Evolutionary conservation across 2,797 vertebrate genomes (phyloP), one percentile per base, ranked within the genome.

Genomic region (Sarcophilus harrisii): DNA sequence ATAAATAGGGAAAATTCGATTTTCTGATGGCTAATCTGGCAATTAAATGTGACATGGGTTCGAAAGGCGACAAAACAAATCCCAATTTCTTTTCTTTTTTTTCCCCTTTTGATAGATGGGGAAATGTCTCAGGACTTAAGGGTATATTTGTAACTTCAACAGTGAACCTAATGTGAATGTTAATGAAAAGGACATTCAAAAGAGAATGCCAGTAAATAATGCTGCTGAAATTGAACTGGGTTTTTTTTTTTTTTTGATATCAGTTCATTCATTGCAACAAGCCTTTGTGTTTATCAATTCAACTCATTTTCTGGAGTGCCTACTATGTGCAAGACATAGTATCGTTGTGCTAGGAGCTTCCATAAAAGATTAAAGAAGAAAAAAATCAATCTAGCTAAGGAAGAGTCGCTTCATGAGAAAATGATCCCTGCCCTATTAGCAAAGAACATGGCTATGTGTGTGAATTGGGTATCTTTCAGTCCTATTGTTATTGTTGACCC

Each of bases 111-210:
- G 66, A 81, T 81, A 81, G 66, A 45, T 81, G 66, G 8, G n/a
- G n/a, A 45, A 45, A 45, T 81, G 66, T 45, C n/a, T 45, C 57
- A 95, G 58, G 32, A 16, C 90, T 45, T 58, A 62, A 91, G 91
- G 89, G 30, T 21, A 93, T 57, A 91, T 95, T 91, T 94, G 8
- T 27, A 96, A 95, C 90, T 1, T 38, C 92, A 10, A 55, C 32
- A 57, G 59, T 28, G 95, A 94, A 91, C 94, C 0, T 90, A 27
- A 27, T 30, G 54, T 95, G 55, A 73, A 90, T 55, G 11, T 62
- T 94, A 89, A 91, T 92, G 59, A 95, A 95, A 96, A 93, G 27
- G 30, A 9, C 90, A 45, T 91, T n/a, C 66, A 81, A 38, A 81
- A 32, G 66, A 81, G n/a, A 81, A 45, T 24, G 18, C 66, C 66